Evolutionary conservation across 2,797 vertebrate genomes (phyloP).

Genomic region (Momotus momota): DNA sequence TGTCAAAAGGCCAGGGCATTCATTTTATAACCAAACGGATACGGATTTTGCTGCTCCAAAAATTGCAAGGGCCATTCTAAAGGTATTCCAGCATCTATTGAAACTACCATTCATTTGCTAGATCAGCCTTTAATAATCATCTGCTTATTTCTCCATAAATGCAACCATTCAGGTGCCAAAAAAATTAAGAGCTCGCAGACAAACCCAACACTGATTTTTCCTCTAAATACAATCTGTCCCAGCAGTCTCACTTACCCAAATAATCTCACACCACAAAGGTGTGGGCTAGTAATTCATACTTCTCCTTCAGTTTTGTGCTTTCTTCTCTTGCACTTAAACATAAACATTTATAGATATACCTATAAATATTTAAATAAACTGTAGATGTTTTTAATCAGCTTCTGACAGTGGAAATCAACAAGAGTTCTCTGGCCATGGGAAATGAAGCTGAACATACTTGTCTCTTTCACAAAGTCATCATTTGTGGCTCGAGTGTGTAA

Average conservation of each 20-base stretch:
- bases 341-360: not conserved
- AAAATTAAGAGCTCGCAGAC: not conserved
- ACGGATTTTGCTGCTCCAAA: not conserved
- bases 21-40: not conserved
- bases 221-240: not conserved
- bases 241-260: not conserved
- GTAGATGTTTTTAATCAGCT: not conserved
- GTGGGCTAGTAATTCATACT: not conserved
- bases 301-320: not conserved
- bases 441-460: accelerated
- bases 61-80: not conserved
- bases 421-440: not conserved
- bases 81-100: not conserved
- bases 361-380: not conserved
- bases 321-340: not conserved
- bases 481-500: accelerated
- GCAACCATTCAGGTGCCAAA: not conserved
- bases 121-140: not conserved
- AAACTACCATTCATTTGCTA: not conserved
- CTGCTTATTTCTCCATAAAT: not conserved
- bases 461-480: not conserved
- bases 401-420: not conserved
- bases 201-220: not conserved
- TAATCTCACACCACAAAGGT: not conserved
- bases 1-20: not conserved